Conservation (phyloP, 2,113 vertebrate genomes). For the Xiphophorus maculatus region DNA sequence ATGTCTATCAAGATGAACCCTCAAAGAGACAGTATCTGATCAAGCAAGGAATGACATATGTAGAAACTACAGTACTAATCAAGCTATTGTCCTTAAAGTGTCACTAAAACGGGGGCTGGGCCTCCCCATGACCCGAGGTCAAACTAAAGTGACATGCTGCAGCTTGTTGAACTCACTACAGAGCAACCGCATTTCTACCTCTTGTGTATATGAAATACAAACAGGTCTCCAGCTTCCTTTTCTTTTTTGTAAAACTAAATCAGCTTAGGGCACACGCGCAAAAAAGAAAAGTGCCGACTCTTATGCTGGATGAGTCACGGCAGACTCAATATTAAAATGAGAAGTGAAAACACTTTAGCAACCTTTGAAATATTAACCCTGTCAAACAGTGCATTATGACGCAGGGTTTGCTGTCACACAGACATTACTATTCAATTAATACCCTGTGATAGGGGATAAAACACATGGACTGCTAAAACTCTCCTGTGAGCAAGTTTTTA, state of each 20-base stretch:
- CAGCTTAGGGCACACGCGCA: constrained; percentile 11
- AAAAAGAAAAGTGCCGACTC: constrained; percentile 9
- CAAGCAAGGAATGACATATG: neutral
- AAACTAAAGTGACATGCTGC: constrained; percentile 76
- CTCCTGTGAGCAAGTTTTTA: constrained; percentile 2
- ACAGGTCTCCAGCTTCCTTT: constrained; percentile 30
- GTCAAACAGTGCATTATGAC: constrained; percentile 9
- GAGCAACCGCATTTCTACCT: constrained; percentile 56
- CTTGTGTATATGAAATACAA: constrained; percentile 36
- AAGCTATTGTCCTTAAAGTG: constrained; percentile 48
- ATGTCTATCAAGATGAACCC: constrained; percentile 43
- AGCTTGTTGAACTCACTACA: constrained; percentile 70
- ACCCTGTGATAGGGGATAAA: neutral
- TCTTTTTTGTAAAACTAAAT: constrained; percentile 15
- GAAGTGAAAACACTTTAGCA: constrained; percentile 4
- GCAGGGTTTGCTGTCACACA: neutral
- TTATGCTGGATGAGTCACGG: constrained; percentile 27
- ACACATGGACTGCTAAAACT: neutral
- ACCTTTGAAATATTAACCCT: constrained; percentile 22
- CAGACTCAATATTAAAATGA: constrained; percentile 27
- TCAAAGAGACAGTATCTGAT: constrained; percentile 27
- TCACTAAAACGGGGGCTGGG: constrained; percentile 61
- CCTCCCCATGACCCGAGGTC: constrained; percentile 78
- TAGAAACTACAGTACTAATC: constrained; percentile 3
- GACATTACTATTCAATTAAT: constrained; percentile 9